Base-by-base conservation (phyloP, 2,888 invertebrate species). In the Caenorhabditis afra region DNA sequence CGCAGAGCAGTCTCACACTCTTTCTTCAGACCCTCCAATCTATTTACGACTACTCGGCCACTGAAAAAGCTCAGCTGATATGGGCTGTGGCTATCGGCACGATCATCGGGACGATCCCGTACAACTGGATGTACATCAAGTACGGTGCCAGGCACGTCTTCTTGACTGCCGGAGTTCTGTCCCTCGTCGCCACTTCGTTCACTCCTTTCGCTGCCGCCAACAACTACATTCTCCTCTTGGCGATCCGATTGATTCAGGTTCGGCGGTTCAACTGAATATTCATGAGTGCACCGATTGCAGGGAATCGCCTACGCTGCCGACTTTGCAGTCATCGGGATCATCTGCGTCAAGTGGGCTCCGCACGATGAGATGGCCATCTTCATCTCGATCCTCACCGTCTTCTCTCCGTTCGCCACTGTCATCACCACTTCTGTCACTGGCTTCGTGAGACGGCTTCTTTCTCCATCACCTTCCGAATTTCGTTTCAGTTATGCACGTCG, bases 321-420 rank as follows among this genome's bases (percentile, higher is more conserved):
- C 37, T 79, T 79, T 18, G 79, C 79, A 14, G 74, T 74, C 14
- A 79, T 79, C 41, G 79, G 79, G 20, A 79, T 74, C 29, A 68
- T 79, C 20, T 73, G 74, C 58, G 74, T 74, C 16, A 73, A 68
- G 29, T 79, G 79, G 79, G 79, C 79, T 20, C 79, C 79, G n/a
- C 58, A 59, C 35, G 64, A 73, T 29, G 79, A 79, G 47, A 49
- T 58, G 16, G 79, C 74, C 12, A 52, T 79, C 35, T 79, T 79
- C 39, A 37, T 79, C 20, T 67, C 79, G 7, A 58, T 79, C 12
- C 59, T 79, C 18, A 79, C 79, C 12, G 58, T 71, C 3, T 79
- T 79, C 44, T 68, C 79, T 2, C 66, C 74, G 8, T 66, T 74
- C 18, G 73, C 79, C 5, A 68, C 68, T 0, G 74, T 71, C 0